Evolutionary conservation across 2,888 invertebrate species (phyloP).

Genomic region (Morpho deidamia): DNA sequence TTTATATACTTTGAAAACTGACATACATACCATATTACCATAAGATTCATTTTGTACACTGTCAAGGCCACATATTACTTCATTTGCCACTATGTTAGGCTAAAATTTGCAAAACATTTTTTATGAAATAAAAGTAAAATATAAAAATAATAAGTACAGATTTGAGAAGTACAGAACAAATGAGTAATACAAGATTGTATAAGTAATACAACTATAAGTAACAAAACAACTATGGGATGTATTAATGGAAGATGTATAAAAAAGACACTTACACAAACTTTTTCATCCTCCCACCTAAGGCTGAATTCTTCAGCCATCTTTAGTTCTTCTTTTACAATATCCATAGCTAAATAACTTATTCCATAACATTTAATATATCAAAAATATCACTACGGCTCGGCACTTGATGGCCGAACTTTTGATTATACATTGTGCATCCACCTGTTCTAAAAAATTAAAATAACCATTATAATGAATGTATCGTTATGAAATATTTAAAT

Average conservation of each 20-base stretch:
- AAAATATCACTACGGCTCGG: background rate
- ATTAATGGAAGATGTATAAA: background rate
- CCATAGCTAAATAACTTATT: slow-evolving; percentile 1
- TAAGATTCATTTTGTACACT: slow-evolving; percentile 47
- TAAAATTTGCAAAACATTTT: slow-evolving; percentile 30
- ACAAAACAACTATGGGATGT: slow-evolving; percentile 13
- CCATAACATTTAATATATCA: too few relatives aligned
- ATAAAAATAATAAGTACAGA: too few relatives aligned
- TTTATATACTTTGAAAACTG: too few relatives aligned
- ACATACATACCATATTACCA: slow-evolving; percentile 46
- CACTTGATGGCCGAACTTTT: background rate
- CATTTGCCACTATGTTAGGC: slow-evolving; percentile 42
- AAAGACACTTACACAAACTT: slow-evolving; percentile 34
- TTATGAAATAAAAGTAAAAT: too few relatives aligned
- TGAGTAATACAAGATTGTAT: too few relatives aligned
- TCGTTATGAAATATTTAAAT: too few relatives aligned
- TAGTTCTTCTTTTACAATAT: slow-evolving; percentile 28
- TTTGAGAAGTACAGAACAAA: too few relatives aligned
- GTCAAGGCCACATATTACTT: slow-evolving; percentile 53
- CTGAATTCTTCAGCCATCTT: slow-evolving; percentile 64
- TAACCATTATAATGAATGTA: too few relatives aligned
- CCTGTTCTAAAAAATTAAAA: background rate
- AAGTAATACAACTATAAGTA: too few relatives aligned
- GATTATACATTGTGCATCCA: background rate
- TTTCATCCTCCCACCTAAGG: slow-evolving; percentile 68